Base-by-base conservation (phyloP, 2,888 invertebrate species). In the Clistopyga incitator region DNA sequence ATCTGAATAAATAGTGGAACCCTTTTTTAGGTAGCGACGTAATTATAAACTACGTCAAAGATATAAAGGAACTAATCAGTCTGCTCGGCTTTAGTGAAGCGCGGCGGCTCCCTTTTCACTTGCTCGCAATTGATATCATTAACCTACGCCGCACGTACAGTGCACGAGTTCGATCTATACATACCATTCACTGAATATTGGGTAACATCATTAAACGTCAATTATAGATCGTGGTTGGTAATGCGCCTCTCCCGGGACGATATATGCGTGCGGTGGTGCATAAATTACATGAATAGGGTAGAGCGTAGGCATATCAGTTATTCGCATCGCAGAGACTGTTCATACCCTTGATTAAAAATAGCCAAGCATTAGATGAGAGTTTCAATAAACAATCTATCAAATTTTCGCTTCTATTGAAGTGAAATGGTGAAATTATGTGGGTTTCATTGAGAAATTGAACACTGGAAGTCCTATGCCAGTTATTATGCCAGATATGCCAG, bases 171-270 rank as follows among this genome's bases (percentile, higher is more conserved):
- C 8, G 64, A 2, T 18, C 42, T 20, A 38, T 38, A 34, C 2
- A 13, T 64, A 38, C 38, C 38, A 18, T 64, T 38, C 18, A 34
- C 18, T 11, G 38, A n/a, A 42, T 38, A 64, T 6, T 3, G 18
- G 11, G 64, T 38, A 38, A 64, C 42, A 20, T 38, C 18, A 38
- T 64, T 42, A 64, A 42, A 64, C 42, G 20, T 64, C 61, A 64
- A 64, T 42, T 64, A 64, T 64, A 64, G 38, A 64, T 64, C 25
- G 61, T 18, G 61, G 38, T 50, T n/a, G 34, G 29, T 61, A 61
- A 61, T 61, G 6, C 34, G 61, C n/a, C n/a, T 6, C 34, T 6
- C n/a, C 18, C 34, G 8, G 56, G 56, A 56, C n/a, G 15, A 8
- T 6, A 38, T 42, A 38, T 18, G n/a, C 18, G 38, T 3, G 10